These are phyloP conservation scores for Tenthredo amoena DNA, from an alignment of 2,888 invertebrate species.

Conservation along the genomic window DNA sequence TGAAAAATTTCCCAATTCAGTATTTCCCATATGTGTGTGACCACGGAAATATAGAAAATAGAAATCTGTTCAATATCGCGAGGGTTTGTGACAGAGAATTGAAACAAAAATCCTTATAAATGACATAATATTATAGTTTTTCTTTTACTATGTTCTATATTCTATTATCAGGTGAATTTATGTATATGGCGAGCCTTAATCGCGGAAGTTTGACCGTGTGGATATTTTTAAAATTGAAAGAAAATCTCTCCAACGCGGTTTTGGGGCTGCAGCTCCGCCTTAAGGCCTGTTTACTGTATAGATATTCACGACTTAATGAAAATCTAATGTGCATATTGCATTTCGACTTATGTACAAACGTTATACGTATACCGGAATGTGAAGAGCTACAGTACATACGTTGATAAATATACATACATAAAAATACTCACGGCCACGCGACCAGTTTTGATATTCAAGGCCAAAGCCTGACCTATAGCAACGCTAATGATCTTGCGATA, in stretches of 20 bases:
- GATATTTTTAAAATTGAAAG: neutral
- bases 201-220: neutral
- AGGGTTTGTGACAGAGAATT: neutral
- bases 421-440: slow-evolving; percentile 26
- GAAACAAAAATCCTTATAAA: neutral
- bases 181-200: neutral
- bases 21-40: neutral
- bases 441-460: slow-evolving; percentile 7
- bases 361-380: neutral
- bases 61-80: neutral
- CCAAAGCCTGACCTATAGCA: slow-evolving; percentile 23
- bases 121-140: neutral
- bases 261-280: neutral
- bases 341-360: neutral
- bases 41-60: neutral
- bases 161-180: neutral
- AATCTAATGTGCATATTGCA: neutral
- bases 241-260: neutral
- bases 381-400: neutral
- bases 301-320: neutral
- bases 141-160: neutral
- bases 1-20: neutral
- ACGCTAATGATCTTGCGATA: slow-evolving; percentile 21
- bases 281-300: neutral
- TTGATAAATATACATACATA: neutral